Base-by-base conservation (phyloP, 2,888 invertebrate species). In the Rotaria sp. region DNA sequence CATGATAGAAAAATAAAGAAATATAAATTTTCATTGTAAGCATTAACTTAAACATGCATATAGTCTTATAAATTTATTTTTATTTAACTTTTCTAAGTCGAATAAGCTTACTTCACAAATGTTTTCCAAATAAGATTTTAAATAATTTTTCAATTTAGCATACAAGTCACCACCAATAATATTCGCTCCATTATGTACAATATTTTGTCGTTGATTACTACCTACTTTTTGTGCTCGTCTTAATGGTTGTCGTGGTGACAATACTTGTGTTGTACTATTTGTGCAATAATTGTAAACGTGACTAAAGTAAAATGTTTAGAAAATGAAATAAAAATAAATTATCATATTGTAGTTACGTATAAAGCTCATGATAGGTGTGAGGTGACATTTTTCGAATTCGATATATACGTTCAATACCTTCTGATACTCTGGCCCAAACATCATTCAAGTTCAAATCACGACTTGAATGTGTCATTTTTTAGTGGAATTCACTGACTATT, bases 281-380 rank as follows among this genome's bases (percentile, higher is more conserved):
- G 86, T 86, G 55, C 86, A 86, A 59, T 85, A 85, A 41, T 86
- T 80, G 50, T 86, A 86, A 35, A 86, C 86, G 50, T 86, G 80
- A 59, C 86, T 86, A 41, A 15, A 15, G 10, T n/a, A 38, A 59
- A 1, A 52, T 11, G 24, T 30, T 35, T 38, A 18, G 35, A 18
- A 35, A 24, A 24, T 52, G 24, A 5, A 24, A 24, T 7, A 52
- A 11, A 41, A n/a, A 84, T 18, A 21, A 21, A 30, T 3, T 35
- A 55, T 55, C 3, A 8, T 35, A 41, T 55, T 26, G 21, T 41
- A n/a, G 30, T 84, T 59, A 86, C 84, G 85, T 50, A 52, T 86
- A 86, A 10, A 86, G 30, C 4, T 24, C 55, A 85, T 85, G 85
- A 41, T 85, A 86, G 26, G 55, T 38, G 3, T 30, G 5, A 35